Evolutionary conservation across 2,797 vertebrate species (phyloP).

Genomic region (Pipistrellus pipistrellus): DNA sequence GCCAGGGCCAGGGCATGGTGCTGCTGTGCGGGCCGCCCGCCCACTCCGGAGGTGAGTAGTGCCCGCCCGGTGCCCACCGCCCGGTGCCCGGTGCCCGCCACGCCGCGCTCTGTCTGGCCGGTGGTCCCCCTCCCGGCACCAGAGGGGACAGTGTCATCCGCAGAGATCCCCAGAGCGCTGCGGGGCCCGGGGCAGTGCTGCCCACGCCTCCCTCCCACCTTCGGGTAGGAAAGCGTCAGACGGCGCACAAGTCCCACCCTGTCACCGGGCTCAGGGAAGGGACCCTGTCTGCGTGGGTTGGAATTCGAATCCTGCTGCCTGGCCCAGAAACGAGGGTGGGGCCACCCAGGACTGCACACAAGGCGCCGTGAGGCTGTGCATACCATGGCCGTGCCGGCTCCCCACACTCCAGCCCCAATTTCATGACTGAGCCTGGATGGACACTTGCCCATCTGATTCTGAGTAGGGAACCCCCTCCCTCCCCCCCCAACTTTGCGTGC

Average conservation of each 20-base stretch:
- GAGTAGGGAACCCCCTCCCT: too few species aligned
- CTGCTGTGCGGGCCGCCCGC: conserved; percentile 96
- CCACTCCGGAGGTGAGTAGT: conserved; percentile 94
- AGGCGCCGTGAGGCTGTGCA: too few species aligned
- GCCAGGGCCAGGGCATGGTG: conserved; percentile 97
- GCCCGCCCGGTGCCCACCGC: too few species aligned
- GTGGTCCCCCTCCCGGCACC: not conserved
- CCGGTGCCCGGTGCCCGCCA: too few species aligned
- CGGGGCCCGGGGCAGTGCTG: not conserved
- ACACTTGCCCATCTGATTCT: too few species aligned
- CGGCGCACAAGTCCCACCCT: accelerated
- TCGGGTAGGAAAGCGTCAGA: not conserved
- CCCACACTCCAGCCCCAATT: too few species aligned
- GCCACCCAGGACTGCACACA: not conserved
- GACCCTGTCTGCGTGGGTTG: not conserved
- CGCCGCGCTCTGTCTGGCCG: not conserved
- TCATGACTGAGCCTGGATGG: too few species aligned
- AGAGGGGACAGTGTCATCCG: not conserved
- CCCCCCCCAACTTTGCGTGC: too few species aligned
- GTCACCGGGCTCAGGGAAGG: not conserved
- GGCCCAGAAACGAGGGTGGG: not conserved
- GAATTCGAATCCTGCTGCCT: not conserved
- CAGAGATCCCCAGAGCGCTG: not conserved
- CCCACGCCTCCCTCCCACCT: not conserved
- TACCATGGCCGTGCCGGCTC: too few species aligned